Evolutionary conservation across 2,113 vertebrate genomes (phyloP).

Genomic region (Solea solea): DNA sequence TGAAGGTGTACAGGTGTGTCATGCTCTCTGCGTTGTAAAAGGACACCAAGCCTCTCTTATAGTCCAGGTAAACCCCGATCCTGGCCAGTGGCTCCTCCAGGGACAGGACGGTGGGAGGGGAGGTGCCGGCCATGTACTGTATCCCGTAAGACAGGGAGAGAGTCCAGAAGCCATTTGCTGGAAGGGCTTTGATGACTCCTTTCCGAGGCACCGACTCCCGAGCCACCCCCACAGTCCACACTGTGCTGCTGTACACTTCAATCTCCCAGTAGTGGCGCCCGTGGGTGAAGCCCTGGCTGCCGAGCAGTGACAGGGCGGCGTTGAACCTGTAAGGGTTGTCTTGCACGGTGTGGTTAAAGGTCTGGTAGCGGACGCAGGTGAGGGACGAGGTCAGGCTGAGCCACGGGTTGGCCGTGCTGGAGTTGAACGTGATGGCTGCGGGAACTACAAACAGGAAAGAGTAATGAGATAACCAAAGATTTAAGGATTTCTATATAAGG

Average conservation of each 20-base stretch:
- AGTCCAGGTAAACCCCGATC: conserved; percentile 83
- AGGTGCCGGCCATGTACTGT: conserved; percentile 84
- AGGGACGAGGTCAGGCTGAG: conserved; percentile 82
- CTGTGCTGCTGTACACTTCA: conserved; percentile 84
- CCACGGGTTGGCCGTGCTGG: conserved; percentile 84
- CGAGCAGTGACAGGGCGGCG: conserved; percentile 81
- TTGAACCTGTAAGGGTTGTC: conserved; percentile 85
- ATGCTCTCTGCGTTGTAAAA: conserved; percentile 85
- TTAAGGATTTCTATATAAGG: neutral
- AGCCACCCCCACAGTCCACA: conserved; percentile 84
- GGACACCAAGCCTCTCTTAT: conserved; percentile 83
- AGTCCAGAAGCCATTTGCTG: conserved; percentile 84
- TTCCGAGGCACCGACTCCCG: conserved; percentile 81
- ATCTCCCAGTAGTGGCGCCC: conserved; percentile 87
- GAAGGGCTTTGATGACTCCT: conserved; percentile 84
- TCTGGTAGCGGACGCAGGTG: conserved; percentile 84
- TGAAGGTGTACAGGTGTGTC: conserved; percentile 84
- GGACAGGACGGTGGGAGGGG: conserved; percentile 80
- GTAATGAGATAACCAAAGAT: neutral
- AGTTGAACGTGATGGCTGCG: conserved; percentile 83
- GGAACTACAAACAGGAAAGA: conserved; percentile 61
- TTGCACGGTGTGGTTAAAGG: conserved; percentile 78
- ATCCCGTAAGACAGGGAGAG: conserved; percentile 85
- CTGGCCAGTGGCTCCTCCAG: conserved; percentile 78
- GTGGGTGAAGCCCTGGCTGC: conserved; percentile 82